These are phyloP conservation scores for Abrostola triplasia DNA, from an alignment of 2,888 invertebrate genomes.

Conservation along the genomic window DNA sequence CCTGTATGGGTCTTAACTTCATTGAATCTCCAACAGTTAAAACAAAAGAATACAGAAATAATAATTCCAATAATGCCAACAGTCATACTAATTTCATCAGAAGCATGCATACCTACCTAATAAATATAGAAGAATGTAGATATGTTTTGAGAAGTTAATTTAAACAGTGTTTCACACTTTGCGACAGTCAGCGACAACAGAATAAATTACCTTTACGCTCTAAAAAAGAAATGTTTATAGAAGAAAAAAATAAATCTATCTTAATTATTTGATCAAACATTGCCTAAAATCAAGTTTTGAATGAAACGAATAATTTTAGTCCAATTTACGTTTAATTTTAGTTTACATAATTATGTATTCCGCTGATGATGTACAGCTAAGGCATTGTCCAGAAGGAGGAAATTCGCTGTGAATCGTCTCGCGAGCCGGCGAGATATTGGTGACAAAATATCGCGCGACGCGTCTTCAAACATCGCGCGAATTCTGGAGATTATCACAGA, in stretches of 20 bases:
- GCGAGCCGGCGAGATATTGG: no score
- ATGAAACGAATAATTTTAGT: not conserved
- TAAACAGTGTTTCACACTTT: not conserved
- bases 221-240: slow-evolving; percentile 12
- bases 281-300: not conserved
- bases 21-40: no score
- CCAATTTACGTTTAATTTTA: not conserved
- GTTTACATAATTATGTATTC: not conserved
- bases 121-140: not conserved
- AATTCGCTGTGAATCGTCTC: no score
- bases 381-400: not conserved
- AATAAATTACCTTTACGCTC: slow-evolving; percentile 1
- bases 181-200: not conserved
- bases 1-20: no score
- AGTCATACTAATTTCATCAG: no score
- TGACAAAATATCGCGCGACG: no score
- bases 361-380: not conserved
- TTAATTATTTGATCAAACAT: not conserved
- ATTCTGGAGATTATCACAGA: no score
- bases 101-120: not conserved
- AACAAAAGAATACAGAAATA: no score
- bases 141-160: not conserved
- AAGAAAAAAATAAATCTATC: not conserved
- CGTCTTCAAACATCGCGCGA: no score
- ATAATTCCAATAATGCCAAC: no score